Evolutionary conservation across 2,113 vertebrate genomes (phyloP).

Genomic region (Cariama cristata): DNA sequence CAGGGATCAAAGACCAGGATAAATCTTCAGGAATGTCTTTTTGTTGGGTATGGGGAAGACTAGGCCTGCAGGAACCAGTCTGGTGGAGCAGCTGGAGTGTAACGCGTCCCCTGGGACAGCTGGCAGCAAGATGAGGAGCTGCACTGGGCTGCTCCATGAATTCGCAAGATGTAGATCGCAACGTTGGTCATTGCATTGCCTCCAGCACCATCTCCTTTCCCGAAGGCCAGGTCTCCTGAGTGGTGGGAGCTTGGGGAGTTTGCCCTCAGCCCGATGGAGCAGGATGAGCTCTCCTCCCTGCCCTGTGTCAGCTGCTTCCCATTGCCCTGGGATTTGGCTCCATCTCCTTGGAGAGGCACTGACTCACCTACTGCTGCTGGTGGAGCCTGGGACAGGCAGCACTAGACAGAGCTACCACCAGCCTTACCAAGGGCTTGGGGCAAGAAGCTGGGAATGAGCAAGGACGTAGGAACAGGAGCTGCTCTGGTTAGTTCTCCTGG

Average conservation of each 20-base stretch:
- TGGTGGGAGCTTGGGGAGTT: background rate
- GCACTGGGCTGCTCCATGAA: background rate
- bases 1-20: background rate
- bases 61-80: background rate
- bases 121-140: background rate
- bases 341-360: background rate
- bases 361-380: background rate
- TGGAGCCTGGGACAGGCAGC: background rate
- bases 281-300: background rate
- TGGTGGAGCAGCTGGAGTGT: background rate
- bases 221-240: background rate
- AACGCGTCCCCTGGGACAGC: background rate
- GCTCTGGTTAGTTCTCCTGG: background rate
- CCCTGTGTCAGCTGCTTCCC: background rate
- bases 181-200: background rate
- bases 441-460: background rate
- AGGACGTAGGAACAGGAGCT: background rate
- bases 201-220: background rate
- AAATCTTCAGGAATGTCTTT: background rate
- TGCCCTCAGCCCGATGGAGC: background rate
- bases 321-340: background rate
- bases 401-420: background rate
- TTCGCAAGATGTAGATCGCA: background rate
- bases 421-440: background rate
- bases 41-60: background rate